Base-by-base conservation (phyloP, 2,113 vertebrate species). In the Herpetotheres cachinnans region DNA sequence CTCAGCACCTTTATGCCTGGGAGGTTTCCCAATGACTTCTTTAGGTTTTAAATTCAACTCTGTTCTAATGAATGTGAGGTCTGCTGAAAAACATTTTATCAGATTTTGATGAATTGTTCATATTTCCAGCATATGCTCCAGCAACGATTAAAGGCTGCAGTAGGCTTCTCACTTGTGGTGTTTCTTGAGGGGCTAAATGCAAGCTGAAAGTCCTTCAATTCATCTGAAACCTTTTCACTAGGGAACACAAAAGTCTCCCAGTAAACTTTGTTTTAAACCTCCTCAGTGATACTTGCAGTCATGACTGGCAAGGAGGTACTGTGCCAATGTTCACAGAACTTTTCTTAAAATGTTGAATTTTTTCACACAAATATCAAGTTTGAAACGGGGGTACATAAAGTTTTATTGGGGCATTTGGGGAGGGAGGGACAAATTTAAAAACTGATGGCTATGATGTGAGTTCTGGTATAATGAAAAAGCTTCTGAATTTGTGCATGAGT, bases 271-370 rank as follows among this genome's bases (percentile, higher is more conserved):
- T 66, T 84, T 52, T 24, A 65, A 84, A 72, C 56, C 29, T 82
- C 56, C 65, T 77, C 30, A 42, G 40, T 55, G 72, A 67, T 13
- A 40, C 44, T 89, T 95, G 82, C 58, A 61, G 22, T 30, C 14
- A 24, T 29, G 38, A 69, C 5, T 54, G 29, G 25, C 11, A 61
- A 77, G 74, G 26, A 82, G 10, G 10, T 25, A 54, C 16, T 63
- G 7, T 44, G 44, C 1, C 9, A 27, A 25, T 42, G 26, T 82
- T 61, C 3, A 1, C 0, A 27, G 7, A 52, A 3, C 3, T 52
- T 81, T 72, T 54, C n/a, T 82, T 87, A 49, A 46, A 82, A 63
- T 26, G 2, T 3, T 47, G 12, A 40, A 2, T 49, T 79, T 85
- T 66, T 82, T 56, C 12, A 40, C 26, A 55, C 3, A 80, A 40